Conservation (phyloP, 1,140 invertebrate species). For the Gonioctena quinquepunctata region DNA sequence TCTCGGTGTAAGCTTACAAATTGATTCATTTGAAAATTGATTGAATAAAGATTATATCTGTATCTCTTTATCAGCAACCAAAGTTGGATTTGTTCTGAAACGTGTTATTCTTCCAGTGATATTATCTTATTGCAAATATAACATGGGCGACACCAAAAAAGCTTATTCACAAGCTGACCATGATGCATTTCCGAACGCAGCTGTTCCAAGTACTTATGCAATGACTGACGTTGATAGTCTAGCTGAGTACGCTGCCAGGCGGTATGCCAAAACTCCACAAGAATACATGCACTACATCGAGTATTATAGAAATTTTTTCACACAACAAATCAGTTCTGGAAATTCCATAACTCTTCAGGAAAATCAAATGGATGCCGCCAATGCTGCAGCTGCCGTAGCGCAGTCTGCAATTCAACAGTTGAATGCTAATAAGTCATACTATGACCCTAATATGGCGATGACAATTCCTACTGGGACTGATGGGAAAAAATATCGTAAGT, state of each 20-base stretch:
- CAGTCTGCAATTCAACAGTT: conserved; percentile 84
- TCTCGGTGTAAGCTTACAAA: too few relatives aligned
- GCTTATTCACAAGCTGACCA: conserved; percentile 51
- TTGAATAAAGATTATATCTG: too few relatives aligned
- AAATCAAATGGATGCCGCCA: conserved; percentile 69
- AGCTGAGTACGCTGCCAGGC: conserved; percentile 76
- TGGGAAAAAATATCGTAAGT: conserved; percentile 70
- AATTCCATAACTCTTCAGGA: conserved; percentile 60
- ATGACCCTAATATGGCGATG: conserved; percentile 40
- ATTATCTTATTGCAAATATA: conserved; percentile 66
- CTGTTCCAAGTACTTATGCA: conserved; percentile 59
- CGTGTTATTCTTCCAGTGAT: conserved; percentile 46
- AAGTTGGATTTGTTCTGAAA: too few relatives aligned
- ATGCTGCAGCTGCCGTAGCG: conserved; percentile 87
- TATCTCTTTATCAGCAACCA: too few relatives aligned
- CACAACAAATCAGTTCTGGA: conserved; percentile 70
- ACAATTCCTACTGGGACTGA: conserved; percentile 62
- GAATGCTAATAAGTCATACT: conserved; percentile 61
- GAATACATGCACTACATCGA: conserved; percentile 75
- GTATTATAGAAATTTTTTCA: conserved; percentile 84
- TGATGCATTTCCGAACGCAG: conserved; percentile 46
- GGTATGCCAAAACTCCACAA: conserved; percentile 75
- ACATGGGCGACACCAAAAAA: conserved; percentile 55
- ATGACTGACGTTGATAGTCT: conserved; percentile 73
- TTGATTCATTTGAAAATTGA: too few relatives aligned